Base-by-base conservation (phyloP, 2,888 invertebrate species). In the Luperina testacea region DNA sequence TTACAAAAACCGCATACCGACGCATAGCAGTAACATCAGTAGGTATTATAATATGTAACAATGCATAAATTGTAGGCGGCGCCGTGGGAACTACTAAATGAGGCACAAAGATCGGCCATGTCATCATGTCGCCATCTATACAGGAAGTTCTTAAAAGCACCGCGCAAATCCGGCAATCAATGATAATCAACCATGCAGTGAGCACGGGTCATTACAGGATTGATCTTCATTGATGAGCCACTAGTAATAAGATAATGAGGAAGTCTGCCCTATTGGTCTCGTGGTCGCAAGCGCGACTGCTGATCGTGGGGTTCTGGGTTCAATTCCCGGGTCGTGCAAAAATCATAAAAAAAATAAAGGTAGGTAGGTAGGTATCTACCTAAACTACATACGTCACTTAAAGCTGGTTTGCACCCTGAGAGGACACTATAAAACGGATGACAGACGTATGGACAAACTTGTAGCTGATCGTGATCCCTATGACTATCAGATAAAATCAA, bases 61-160 rank as follows among this genome's bases (percentile, higher is more conserved):
- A 82, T 75, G 65, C 78, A 73, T 78, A 85, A 42, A 82, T 72
- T n/a, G 75, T 7, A 75, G 69, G 82, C 69, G 65, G 64, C 75
- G 69, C 67, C 84, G 78, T 84, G 84, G 78, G 84, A 84, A 84
- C 74, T 32, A 57, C 61, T 63, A 48, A 59, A 72, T 71, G 75
- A 72, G 57, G 15, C 73, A 70, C 65, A 65, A 67, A 74, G 61
- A 85, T 76, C 65, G 15, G 42, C n/a, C 72, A 69, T 76, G 84
- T 80, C 72, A 64, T 48, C 72, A 61, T 76, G 84, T 80, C 72
- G 70, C 73, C 15, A 70, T 1, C 1, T 72, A 69, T 72, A 85
- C 78, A 82, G 83, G 61, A 1, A 9, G 85, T 42, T 61, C 51
- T 53, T 67, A 63, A 27, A 53, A 68, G 20, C 38, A 48, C n/a